Evolutionary conservation across 2,797 vertebrate genomes (phyloP).

Genomic region (Pelobates cultripes): DNA sequence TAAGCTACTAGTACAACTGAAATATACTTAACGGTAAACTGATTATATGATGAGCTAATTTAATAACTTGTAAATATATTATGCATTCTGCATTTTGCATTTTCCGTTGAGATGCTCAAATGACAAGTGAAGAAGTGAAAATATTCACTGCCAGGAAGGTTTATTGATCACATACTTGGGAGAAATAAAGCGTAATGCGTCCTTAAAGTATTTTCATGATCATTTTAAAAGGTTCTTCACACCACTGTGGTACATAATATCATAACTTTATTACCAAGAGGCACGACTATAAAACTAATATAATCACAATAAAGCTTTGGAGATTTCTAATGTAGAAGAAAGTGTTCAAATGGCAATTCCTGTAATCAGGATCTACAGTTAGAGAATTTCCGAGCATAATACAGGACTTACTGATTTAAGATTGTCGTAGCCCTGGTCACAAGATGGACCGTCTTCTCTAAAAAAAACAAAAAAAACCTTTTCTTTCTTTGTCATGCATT

Average conservation of each 20-base stretch:
- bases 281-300: constrained; percentile 12
- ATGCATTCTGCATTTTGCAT: constrained; percentile 38
- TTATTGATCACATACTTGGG: constrained; percentile 35
- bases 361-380: background rate
- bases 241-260: background rate
- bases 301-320: constrained; percentile 8
- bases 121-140: constrained; percentile 14
- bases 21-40: constrained; percentile 23
- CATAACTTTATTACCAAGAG: constrained; percentile 8
- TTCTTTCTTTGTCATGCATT: too few relatives aligned
- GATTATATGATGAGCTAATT: constrained; percentile 23
- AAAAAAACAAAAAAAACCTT: too few relatives aligned
- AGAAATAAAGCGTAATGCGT: constrained; percentile 30
- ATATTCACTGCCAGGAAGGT: constrained; percentile 31
- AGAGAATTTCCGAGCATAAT: background rate
- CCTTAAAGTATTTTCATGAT: constrained; percentile 27
- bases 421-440: background rate
- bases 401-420: background rate
- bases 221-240: constrained; percentile 18
- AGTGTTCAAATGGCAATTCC: background rate
- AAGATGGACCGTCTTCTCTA: background rate
- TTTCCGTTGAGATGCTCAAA: constrained; percentile 32
- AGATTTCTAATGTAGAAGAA: background rate
- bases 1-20: background rate
- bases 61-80: constrained; percentile 35